These are phyloP conservation scores for Sparus aurata DNA, from an alignment of 2,797 vertebrate genomes.

Conservation along the genomic window DNA sequence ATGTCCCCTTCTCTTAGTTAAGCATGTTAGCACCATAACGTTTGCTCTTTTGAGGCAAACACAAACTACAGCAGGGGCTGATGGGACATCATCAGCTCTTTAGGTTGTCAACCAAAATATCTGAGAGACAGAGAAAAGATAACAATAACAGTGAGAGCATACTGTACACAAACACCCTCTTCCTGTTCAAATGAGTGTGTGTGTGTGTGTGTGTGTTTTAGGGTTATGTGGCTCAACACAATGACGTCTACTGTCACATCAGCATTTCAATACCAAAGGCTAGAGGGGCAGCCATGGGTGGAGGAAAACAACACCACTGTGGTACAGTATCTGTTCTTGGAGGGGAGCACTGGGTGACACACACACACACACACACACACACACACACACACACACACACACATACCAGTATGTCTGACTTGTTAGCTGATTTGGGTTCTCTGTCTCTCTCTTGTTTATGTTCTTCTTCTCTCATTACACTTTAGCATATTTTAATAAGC, in stretches of 20 bases:
- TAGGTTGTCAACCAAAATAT: not conserved
- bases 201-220: not conserved
- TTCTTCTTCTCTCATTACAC: not conserved
- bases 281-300: slow-evolving; percentile 25
- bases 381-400: slow-evolving; percentile 16
- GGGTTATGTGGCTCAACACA: slow-evolving; percentile 35
- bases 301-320: slow-evolving; percentile 23
- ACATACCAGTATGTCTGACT: slow-evolving; percentile 11
- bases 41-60: not conserved
- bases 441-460: not conserved
- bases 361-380: slow-evolving; percentile 15
- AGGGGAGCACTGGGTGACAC: slow-evolving; percentile 43
- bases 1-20: not conserved
- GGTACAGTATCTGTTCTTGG: slow-evolving; percentile 22
- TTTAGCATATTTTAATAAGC: not conserved
- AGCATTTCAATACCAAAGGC: slow-evolving; percentile 57
- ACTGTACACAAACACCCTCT: slow-evolving; percentile 4
- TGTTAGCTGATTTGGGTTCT: not conserved
- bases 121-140: not conserved
- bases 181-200: slow-evolving; percentile 10
- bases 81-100: not conserved
- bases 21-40: not conserved
- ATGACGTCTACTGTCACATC: slow-evolving; percentile 44
- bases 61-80: not conserved
- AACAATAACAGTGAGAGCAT: not conserved